Conservation (phyloP, 2,888 invertebrate genomes). For the Horisme vitalbata region DNA sequence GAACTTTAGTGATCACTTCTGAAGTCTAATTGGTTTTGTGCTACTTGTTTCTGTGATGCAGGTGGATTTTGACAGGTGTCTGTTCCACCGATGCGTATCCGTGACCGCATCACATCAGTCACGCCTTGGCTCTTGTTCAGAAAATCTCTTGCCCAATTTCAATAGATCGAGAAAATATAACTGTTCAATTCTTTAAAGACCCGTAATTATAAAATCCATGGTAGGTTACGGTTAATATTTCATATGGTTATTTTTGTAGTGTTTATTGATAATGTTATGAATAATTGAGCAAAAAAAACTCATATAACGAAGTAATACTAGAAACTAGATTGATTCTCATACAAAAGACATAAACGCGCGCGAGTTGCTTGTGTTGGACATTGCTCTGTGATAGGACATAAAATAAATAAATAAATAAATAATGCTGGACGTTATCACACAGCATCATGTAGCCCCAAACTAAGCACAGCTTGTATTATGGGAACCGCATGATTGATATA, state of each 20-base stretch:
- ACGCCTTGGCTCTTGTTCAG: constrained; percentile 43
- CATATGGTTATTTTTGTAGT: too few relatives aligned
- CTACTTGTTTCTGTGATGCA: constrained; percentile 28
- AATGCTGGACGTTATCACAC: too few relatives aligned
- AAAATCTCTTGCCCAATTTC: constrained; percentile 27
- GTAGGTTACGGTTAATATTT: constrained; percentile 2
- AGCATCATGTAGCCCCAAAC: too few relatives aligned
- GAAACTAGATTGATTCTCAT: neutral
- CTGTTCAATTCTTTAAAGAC: constrained; percentile 16
- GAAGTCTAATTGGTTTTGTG: constrained; percentile 8
- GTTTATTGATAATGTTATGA: too few relatives aligned
- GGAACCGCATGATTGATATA: too few relatives aligned
- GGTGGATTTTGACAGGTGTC: constrained; percentile 45
- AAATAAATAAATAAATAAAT: too few relatives aligned
- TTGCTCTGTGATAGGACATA: neutral
- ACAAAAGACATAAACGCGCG: constrained; percentile 21
- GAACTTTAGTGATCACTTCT: too few relatives aligned
- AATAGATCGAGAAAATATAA: constrained; percentile 31
- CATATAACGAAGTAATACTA: too few relatives aligned
- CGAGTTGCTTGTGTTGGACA: neutral
- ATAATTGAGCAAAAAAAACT: too few relatives aligned
- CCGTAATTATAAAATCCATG: neutral
- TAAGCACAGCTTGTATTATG: too few relatives aligned
- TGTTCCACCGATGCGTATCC: constrained; percentile 43
- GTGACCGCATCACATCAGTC: constrained; percentile 49